Conservation (phyloP, 1,140 invertebrate species). For the Papilio polyxenes region DNA sequence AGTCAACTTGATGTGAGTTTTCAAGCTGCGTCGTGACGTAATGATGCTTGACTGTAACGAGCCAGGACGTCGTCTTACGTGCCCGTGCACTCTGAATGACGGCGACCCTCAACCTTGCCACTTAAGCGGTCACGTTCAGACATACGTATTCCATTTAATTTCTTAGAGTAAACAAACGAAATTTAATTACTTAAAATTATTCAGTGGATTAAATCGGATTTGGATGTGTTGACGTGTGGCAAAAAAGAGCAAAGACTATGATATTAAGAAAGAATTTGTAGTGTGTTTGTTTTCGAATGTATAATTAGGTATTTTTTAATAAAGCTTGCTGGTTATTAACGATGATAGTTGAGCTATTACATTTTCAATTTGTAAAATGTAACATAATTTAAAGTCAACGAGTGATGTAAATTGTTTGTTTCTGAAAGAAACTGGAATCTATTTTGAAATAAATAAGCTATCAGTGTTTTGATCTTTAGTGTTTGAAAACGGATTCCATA, state of each 20-base stretch:
- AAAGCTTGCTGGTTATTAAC: background rate
- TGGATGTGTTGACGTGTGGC: background rate
- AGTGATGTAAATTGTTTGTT: background rate
- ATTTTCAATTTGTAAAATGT: background rate
- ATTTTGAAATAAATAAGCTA: background rate
- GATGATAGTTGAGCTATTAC: background rate
- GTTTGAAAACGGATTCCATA: slow-evolving; percentile 17
- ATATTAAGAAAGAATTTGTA: background rate
- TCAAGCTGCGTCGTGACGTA: slow-evolving; percentile 29
- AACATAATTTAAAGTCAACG: background rate
- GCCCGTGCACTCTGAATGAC: slow-evolving; percentile 21
- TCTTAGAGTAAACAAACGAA: background rate
- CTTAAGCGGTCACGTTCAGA: slow-evolving; percentile 29
- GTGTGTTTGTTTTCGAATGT: too few species aligned
- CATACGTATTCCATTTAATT: slow-evolving; percentile 8
- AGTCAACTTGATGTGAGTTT: slow-evolving; percentile 10
- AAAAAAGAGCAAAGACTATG: background rate
- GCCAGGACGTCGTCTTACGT: slow-evolving; percentile 15
- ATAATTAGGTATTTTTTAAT: too few species aligned
- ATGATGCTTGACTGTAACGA: slow-evolving; percentile 28
- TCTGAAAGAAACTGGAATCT: background rate
- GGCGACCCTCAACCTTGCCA: slow-evolving; percentile 13
- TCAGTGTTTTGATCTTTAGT: slow-evolving; percentile 2
- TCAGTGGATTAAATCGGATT: background rate
- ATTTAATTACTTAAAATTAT: background rate